These are phyloP conservation scores for Bruchidius siliquastri DNA, from an alignment of 2,888 invertebrate species.

Conservation along the genomic window DNA sequence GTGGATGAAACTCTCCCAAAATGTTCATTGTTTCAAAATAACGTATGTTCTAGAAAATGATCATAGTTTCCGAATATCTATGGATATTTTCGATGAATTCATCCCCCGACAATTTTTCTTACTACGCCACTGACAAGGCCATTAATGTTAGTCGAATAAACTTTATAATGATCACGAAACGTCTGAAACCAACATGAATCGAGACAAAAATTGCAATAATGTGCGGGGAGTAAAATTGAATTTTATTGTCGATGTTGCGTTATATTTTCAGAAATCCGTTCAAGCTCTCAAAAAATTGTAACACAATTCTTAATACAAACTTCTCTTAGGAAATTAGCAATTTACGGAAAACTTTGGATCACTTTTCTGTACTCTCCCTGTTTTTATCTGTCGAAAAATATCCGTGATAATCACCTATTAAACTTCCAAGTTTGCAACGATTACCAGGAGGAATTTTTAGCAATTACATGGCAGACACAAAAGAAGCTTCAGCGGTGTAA, in stretches of 20 bases:
- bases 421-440: not conserved
- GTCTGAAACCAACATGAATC: too few relatives aligned
- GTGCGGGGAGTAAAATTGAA: too few relatives aligned
- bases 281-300: not conserved
- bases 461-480: not conserved
- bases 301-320: not conserved
- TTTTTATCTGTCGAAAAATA: not conserved
- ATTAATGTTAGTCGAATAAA: too few relatives aligned
- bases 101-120: too few relatives aligned
- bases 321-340: not conserved
- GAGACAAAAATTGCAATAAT: too few relatives aligned
- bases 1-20: too few relatives aligned
- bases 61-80: too few relatives aligned
- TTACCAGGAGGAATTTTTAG: not conserved
- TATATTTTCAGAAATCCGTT: not conserved
- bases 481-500: not conserved
- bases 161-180: too few relatives aligned
- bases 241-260: not conserved
- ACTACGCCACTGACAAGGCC: too few relatives aligned
- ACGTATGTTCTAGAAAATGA: too few relatives aligned
- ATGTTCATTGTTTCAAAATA: too few relatives aligned
- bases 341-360: not conserved
- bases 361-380: not conserved
- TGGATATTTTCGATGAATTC: too few relatives aligned
- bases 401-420: not conserved